Percentiles rank a stretch among this genome's conserved stretches.
Conservation (phyloP, 2,888 invertebrate species). For the Agrilus cyanescens region DNA sequence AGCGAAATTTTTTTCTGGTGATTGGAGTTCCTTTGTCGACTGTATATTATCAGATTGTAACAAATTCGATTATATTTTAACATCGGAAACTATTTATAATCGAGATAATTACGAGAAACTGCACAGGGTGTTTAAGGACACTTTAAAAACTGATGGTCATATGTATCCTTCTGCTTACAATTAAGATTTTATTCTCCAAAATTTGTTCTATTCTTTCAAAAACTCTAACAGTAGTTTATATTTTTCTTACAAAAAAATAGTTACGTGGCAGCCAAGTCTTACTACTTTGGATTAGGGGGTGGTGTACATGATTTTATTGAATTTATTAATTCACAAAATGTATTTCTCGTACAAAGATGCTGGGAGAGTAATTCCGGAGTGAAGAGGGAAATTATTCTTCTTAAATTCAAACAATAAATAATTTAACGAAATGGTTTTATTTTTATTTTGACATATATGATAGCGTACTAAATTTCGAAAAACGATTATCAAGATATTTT, state of each 20-base stretch:
- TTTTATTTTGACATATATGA: too few relatives aligned
- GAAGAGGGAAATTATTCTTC: conserved; percentile 49
- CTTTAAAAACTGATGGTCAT: conserved; percentile 48
- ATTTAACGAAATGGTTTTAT: too few relatives aligned
- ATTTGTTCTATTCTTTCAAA: neutral
- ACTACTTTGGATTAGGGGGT: conserved; percentile 95
- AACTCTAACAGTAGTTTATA: neutral
- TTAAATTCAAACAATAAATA: conserved; percentile 24
- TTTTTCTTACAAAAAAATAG: conserved; percentile 23
- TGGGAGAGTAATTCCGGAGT: conserved; percentile 57
- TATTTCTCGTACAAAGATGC: conserved; percentile 43
- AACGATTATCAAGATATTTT: too few relatives aligned
- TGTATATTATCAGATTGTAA: conserved; percentile 41
- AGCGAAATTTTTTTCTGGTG: conserved; percentile 48
- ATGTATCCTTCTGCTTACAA: conserved; percentile 42
- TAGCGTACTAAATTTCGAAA: too few relatives aligned
- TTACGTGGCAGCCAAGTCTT: conserved; percentile 77
- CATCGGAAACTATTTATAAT: conserved; percentile 92
- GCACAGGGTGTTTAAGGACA: conserved; percentile 50
- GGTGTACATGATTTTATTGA: conserved; percentile 65
- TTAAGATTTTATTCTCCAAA: conserved; percentile 1
- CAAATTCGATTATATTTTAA: conserved; percentile 74
- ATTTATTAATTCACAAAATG: conserved; percentile 41
- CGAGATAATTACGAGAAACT: conserved; percentile 66
- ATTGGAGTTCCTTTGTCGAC: conserved; percentile 45